phyloP scores from a whole-genome alignment of 2,797 vertebrate species.

The Neosalanx taihuensis region DNA sequence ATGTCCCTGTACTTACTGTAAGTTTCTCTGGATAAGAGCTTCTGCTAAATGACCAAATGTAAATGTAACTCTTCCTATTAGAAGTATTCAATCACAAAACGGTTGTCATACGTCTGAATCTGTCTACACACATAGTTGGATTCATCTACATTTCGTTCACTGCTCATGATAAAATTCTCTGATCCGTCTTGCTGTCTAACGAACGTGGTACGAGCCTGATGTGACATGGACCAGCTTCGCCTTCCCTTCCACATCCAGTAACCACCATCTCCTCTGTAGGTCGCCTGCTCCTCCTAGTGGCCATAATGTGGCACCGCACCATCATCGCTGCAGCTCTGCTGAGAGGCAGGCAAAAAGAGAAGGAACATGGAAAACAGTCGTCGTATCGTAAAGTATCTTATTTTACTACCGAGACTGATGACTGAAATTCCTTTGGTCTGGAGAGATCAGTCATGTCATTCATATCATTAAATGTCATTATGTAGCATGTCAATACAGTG shows the following conservation, averaged over 20 bases:
- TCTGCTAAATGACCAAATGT: no score
- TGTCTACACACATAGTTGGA: no score
- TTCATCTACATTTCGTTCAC: no score
- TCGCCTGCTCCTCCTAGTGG: slow-evolving; percentile 23
- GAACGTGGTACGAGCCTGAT: background rate
- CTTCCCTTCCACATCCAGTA: background rate
- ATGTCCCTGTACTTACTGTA: no score
- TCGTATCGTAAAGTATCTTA: no score
- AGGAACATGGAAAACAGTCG: no score
- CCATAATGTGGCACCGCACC: background rate
- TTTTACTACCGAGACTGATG: no score
- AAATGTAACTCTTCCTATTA: background rate
- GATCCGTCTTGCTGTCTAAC: background rate
- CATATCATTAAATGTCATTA: no score
- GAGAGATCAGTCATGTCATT: no score
- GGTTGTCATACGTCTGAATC: background rate
- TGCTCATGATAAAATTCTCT: background rate
- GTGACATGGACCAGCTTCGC: background rate
- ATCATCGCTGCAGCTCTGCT: background rate
- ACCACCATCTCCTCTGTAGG: background rate
- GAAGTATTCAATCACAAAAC: background rate
- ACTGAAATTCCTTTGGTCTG: no score
- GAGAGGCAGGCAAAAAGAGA: background rate
- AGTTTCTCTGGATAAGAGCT: no score
- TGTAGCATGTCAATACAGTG: no score